Conservation (phyloP, 2,113 vertebrate genomes). For the Pachyramphus minor region DNA sequence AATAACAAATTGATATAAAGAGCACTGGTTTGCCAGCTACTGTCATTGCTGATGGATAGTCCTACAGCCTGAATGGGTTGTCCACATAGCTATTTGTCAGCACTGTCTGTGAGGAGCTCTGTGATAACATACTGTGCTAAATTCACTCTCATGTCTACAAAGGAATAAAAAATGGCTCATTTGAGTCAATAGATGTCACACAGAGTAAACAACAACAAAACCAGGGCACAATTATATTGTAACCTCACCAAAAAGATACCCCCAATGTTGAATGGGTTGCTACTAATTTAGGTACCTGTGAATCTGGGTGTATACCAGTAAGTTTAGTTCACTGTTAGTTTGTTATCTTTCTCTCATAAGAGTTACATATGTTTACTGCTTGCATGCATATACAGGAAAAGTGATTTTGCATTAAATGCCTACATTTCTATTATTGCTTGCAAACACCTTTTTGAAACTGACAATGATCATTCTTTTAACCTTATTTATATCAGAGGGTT, state of each 20-base stretch:
- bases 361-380: background rate
- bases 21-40: constrained; percentile 62
- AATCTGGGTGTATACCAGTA: background rate
- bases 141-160: constrained; percentile 64
- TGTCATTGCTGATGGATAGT: constrained; percentile 70
- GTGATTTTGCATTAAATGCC: background rate
- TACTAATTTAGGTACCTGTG: background rate
- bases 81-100: constrained; percentile 71
- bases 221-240: background rate
- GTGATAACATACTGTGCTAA: constrained; percentile 65
- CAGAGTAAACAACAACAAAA: constrained; percentile 62
- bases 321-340: background rate
- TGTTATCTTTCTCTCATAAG: background rate
- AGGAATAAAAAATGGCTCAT: constrained; percentile 67
- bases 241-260: background rate
- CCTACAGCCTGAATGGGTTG: constrained; percentile 67
- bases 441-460: background rate
- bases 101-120: constrained; percentile 63
- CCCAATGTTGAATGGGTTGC: background rate
- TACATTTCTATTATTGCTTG: background rate
- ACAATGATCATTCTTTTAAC: background rate
- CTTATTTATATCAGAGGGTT: background rate
- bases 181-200: constrained; percentile 56
- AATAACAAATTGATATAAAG: constrained; percentile 68
- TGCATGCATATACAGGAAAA: background rate